These are phyloP conservation scores for Nyctibius grandis DNA, from an alignment of 2,797 vertebrate species.

Conservation along the genomic window DNA sequence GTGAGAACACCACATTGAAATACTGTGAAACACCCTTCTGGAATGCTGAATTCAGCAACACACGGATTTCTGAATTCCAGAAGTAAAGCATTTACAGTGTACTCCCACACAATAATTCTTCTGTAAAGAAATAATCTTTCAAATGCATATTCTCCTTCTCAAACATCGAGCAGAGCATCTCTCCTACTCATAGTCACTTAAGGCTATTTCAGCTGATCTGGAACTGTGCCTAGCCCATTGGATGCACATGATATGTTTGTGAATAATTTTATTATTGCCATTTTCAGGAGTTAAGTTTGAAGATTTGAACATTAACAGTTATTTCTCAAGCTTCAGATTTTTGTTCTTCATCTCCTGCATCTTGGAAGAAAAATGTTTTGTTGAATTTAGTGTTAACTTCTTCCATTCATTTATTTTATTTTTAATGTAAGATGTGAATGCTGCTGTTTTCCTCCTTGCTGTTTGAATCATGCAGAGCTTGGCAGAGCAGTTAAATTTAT, in stretches of 20 bases:
- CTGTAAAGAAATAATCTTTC: neutral
- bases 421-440: neutral
- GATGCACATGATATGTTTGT: neutral
- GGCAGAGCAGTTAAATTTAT: neutral
- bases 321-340: neutral
- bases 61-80: neutral
- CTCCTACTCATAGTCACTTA: neutral
- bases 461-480: neutral
- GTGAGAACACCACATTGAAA: neutral
- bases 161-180: neutral
- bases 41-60: neutral
- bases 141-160: neutral
- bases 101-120: neutral
- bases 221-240: neutral
- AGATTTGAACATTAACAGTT: neutral
- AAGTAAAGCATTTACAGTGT: neutral
- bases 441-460: neutral
- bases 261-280: neutral
- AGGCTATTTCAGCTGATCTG: neutral
- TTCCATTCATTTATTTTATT: accelerated
- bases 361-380: neutral
- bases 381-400: neutral
- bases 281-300: neutral
- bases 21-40: neutral
- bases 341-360: neutral